Evolutionary conservation across 2,113 vertebrate genomes (phyloP).

Genomic region (Macroglossus sobrinus): DNA sequence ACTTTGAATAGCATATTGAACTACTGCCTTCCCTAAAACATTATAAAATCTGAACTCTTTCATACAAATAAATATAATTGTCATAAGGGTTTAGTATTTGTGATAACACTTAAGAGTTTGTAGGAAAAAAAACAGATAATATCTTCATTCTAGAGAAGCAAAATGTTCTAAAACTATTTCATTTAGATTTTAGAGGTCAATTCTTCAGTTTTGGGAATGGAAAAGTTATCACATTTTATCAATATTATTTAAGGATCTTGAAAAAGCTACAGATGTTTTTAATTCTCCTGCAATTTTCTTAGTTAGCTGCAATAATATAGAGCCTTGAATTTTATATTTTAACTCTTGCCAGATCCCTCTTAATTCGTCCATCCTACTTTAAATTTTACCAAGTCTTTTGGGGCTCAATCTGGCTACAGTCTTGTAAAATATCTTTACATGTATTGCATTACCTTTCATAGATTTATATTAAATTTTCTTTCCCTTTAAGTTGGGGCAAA

Average conservation of each 20-base stretch:
- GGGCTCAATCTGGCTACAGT: background rate
- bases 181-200: constrained; percentile 28
- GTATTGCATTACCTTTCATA: background rate
- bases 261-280: constrained; percentile 17
- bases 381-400: constrained; percentile 30
- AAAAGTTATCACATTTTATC: constrained; percentile 36
- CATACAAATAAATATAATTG: background rate
- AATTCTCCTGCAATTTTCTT: constrained; percentile 35
- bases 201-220: background rate
- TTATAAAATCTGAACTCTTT: background rate
- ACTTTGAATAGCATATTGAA: background rate
- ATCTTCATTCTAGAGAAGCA: background rate
- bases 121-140: background rate
- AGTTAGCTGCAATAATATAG: background rate
- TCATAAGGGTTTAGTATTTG: background rate
- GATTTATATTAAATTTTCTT: background rate
- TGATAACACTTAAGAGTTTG: background rate
- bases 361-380: background rate
- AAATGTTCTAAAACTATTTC: background rate
- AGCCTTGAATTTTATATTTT: constrained; percentile 2
- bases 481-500: background rate
- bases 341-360: background rate
- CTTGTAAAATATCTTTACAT: constrained; percentile 1
- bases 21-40: background rate
- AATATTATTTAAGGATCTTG: background rate